Evolutionary conservation across 1,140 invertebrate genomes (phyloP).

Genomic region (Drosophila pseudoananassae): DNA sequence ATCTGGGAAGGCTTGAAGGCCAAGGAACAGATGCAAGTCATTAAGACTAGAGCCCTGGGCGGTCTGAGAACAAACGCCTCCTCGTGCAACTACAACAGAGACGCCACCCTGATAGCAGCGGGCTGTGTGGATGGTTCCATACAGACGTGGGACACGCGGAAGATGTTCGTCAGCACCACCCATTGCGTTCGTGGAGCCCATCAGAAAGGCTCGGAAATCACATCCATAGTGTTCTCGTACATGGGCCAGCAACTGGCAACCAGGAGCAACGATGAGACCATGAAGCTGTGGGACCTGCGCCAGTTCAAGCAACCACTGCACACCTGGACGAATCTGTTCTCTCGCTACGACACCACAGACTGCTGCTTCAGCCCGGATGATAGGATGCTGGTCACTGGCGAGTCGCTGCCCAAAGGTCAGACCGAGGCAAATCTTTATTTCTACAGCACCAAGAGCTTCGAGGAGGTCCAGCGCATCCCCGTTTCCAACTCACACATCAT

Average conservation of each 20-base stretch:
- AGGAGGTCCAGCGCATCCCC: constrained; percentile 89
- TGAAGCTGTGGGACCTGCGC: constrained; percentile 98
- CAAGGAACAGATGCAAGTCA: constrained; percentile 91
- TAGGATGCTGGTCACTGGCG: constrained; percentile 93
- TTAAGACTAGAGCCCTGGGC: constrained; percentile 94
- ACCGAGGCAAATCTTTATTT: constrained; percentile 91
- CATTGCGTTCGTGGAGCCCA: constrained; percentile 93
- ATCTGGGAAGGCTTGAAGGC: constrained; percentile 94
- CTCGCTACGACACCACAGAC: constrained; percentile 95
- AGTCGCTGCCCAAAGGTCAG: constrained; percentile 90
- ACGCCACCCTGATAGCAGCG: constrained; percentile 95
- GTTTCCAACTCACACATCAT: constrained; percentile 93
- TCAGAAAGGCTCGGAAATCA: constrained; percentile 91
- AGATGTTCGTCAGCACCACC: constrained; percentile 92
- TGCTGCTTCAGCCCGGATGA: constrained; percentile 94
- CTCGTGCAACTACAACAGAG: constrained; percentile 92
- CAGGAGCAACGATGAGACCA: constrained; percentile 94
- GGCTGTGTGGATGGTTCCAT: constrained; percentile 98
- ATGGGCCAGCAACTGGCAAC: constrained; percentile 91
- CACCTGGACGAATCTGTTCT: constrained; percentile 89
- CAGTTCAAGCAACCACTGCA: constrained; percentile 92
- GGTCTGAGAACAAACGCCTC: constrained; percentile 96
- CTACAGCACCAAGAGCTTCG: constrained; percentile 91
- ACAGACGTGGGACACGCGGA: constrained; percentile 98
- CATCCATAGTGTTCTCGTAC: constrained; percentile 95